Evolutionary conservation across 2,113 vertebrate species (phyloP), one percentile per base, ranked within the genome.

Genomic region (Orientallactaga bullata): DNA sequence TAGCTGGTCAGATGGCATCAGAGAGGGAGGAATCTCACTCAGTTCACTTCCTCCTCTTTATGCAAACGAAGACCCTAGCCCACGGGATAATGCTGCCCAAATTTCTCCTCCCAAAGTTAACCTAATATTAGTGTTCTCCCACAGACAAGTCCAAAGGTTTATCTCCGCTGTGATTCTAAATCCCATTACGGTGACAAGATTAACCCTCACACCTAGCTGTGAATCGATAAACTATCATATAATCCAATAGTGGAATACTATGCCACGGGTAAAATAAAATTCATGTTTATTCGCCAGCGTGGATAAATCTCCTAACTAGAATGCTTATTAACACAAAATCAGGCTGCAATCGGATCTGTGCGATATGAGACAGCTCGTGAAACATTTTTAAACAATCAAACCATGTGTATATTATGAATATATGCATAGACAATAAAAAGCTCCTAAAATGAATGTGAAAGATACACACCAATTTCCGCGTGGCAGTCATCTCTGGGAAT

Each of bases 321-420:
- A 66, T 39, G 58, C 72, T 89, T 28, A 66, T 69, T 35, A 66
- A 63, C 15, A 42, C 16, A 72, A 73, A 84, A 87, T 4, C 32
- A 92, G 85, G 81, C 32, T 81, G 9, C 28, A 86, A 94, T n/a
- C 88, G 13, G 66, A 69, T 68, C 42, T 17, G 11, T 12, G 21
- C 21, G 61, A 9, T 32, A 51, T 84, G 35, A 86, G 18, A 74
- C 16, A 60, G 15, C 55, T 73, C 73, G 73, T 17, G 0, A 84
- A 84, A 83, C 30, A 80, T 69, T 74, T 74, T 80, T 58, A 84
- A 91, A 90, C 11, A 95, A 58, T 66, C n/a, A 93, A 80, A 65
- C 11, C 51, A 55, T 74, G 42, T 58, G n/a, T 85, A 35, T 51
- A n/a, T 89, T 89, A 86, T 90, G 58, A 88, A 83, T 77, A 78